Percentiles rank a stretch among this genome's conserved stretches.
These are phyloP conservation scores for Timema cristinae DNA, from an alignment of 2,888 invertebrate species.

Conservation along the genomic window DNA sequence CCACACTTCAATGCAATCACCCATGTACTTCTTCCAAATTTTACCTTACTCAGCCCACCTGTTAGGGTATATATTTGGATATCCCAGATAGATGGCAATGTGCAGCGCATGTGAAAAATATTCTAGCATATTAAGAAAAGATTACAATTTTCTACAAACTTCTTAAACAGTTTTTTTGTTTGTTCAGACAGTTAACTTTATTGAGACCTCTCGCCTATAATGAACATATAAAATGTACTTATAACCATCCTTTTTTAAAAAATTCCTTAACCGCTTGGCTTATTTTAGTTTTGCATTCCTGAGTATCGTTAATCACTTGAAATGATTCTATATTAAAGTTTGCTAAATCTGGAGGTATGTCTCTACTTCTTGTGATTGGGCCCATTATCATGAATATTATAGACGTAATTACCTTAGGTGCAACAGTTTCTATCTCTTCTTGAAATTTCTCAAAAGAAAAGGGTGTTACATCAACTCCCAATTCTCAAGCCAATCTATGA, in stretches of 20 bases:
- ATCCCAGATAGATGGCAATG: no score
- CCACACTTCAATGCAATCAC: no score
- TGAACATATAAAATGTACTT: neutral
- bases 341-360: neutral
- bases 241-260: slow-evolving; percentile 19
- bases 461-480: slow-evolving; percentile 38
- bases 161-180: no score
- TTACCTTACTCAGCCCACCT: no score
- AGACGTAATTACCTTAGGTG: slow-evolving; percentile 1
- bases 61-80: no score
- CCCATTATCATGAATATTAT: slow-evolving; percentile 3
- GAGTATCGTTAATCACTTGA: neutral
- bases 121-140: no score
- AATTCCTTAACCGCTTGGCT: slow-evolving; percentile 3
- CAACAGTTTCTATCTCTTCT: slow-evolving; percentile 13
- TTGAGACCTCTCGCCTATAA: no score
- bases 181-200: no score
- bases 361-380: slow-evolving; percentile 10
- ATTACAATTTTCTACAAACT: no score
- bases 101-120: no score
- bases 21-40: no score
- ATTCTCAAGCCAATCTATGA: slow-evolving; percentile 36
- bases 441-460: slow-evolving; percentile 17
- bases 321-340: slow-evolving; percentile 4
- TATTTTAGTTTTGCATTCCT: slow-evolving; percentile 4